A percentile compares a stretch with the other conserved stretches of the same genome.
These are phyloP conservation scores for Patella depressa DNA, from an alignment of 2,888 invertebrate genomes.

Conservation along the genomic window DNA sequence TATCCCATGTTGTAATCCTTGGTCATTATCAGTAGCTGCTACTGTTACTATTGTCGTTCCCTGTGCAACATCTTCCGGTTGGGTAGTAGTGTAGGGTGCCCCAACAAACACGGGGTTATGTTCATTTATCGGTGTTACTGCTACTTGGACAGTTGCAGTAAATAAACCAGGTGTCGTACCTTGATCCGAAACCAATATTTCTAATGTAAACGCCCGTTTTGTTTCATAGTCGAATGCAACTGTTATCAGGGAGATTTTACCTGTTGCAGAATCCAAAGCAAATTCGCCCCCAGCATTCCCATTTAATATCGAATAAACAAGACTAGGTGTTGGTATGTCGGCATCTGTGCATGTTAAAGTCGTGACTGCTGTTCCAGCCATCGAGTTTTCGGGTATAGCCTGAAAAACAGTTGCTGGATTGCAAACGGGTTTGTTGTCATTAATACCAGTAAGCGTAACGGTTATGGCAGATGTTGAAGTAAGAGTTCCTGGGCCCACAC, in stretches of 20 bases:
- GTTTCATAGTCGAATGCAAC: constrained; percentile 52
- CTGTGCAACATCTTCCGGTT: constrained; percentile 39
- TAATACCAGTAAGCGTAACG: constrained; percentile 41
- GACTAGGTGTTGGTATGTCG: constrained; percentile 27
- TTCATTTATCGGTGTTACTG: constrained; percentile 41
- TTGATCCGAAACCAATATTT: constrained; percentile 46
- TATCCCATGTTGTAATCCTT: constrained; percentile 44
- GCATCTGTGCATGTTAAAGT: constrained; percentile 28
- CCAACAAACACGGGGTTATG: constrained; percentile 39
- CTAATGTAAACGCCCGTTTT: constrained; percentile 37
- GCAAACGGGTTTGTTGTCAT: constrained; percentile 51
- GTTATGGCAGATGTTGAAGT: constrained; percentile 41
- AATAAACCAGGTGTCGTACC: constrained; percentile 34
- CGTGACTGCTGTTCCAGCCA: constrained; percentile 24
- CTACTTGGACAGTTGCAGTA: constrained; percentile 31
- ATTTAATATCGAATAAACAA: constrained; percentile 24
- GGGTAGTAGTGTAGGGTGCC: constrained; percentile 35
- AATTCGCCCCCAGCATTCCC: constrained; percentile 41
- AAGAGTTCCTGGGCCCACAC: constrained; percentile 30
- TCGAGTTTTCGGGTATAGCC: constrained; percentile 33
- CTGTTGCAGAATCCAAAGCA: constrained; percentile 37
- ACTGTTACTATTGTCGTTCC: constrained; percentile 38
- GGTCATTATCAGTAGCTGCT: constrained; percentile 47
- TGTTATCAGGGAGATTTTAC: constrained; percentile 37
- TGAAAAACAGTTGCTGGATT: constrained; percentile 27